phyloP scores from a whole-genome alignment of 2,888 invertebrate species.

The Drosophila setosimentum region DNA sequence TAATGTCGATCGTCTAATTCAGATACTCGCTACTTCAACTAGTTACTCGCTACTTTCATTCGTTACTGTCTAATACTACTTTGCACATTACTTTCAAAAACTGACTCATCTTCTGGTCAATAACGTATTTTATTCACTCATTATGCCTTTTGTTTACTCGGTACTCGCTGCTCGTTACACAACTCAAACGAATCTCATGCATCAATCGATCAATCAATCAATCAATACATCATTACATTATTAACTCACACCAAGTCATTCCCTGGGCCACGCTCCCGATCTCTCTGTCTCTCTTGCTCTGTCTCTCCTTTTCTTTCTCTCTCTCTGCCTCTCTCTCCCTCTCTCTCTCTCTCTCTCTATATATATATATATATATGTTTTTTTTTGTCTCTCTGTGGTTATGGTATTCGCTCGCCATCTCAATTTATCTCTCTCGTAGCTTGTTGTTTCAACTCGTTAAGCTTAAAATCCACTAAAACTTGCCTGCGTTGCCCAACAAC shows the following conservation, averaged over 20 bases:
- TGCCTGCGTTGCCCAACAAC: constrained; percentile 65
- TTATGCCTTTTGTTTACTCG: constrained; percentile 40
- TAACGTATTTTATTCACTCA: constrained; percentile 30
- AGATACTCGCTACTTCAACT: constrained; percentile 41
- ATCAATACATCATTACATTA: constrained; percentile 13
- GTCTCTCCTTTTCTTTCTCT: no score
- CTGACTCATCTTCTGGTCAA: constrained; percentile 28
- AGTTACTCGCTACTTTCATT: constrained; percentile 33
- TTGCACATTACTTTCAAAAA: constrained; percentile 8
- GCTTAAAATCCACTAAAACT: constrained; percentile 64
- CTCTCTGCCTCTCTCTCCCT: background rate
- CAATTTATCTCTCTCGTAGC: constrained; percentile 54
- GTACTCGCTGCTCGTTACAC: constrained; percentile 47
- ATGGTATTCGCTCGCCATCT: constrained; percentile 46
- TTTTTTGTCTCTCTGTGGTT: constrained; percentile 38
- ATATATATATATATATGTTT: no score
- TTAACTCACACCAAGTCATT: constrained; percentile 17
- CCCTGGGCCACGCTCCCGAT: constrained; percentile 24
- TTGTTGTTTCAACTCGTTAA: constrained; percentile 66
- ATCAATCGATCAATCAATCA: constrained; percentile 21
- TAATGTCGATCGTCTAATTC: constrained; percentile 23
- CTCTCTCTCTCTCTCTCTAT: background rate
- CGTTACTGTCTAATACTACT: constrained; percentile 36
- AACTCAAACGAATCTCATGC: constrained; percentile 54
- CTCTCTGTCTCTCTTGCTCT: constrained; percentile 4